A percentile compares a stretch with the other conserved stretches of the same genome.
phyloP scores from a whole-genome alignment of 1,140 invertebrate genomes.

The Hypsibius dujardini region DNA sequence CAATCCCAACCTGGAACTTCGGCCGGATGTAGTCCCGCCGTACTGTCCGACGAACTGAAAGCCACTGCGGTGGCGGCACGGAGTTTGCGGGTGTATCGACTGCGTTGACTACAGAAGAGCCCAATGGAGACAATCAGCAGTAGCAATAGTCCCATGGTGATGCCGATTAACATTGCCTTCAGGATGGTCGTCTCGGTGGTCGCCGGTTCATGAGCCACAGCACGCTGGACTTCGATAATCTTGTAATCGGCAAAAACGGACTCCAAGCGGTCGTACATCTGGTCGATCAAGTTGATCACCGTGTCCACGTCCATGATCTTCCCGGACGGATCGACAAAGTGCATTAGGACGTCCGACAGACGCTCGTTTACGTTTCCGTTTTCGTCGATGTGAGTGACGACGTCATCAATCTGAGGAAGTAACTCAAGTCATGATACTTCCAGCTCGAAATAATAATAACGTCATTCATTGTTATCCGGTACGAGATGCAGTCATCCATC shows the following conservation, averaged over 20 bases:
- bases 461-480: too few relatives aligned
- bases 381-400: slow-evolving; percentile 13
- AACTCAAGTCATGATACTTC: too few relatives aligned
- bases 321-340: slow-evolving; percentile 13
- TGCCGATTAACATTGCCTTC: not conserved
- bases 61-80: slow-evolving; percentile 6
- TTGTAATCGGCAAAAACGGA: not conserved
- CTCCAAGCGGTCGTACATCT: slow-evolving; percentile 11
- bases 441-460: too few relatives aligned
- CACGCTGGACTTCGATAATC: slow-evolving; percentile 14
- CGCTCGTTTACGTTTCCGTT: not conserved
- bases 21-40: slow-evolving; percentile 7
- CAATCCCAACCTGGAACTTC: too few relatives aligned
- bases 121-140: not conserved
- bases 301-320: slow-evolving; percentile 8
- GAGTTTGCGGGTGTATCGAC: slow-evolving; percentile 4
- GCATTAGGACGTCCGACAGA: slow-evolving; percentile 12
- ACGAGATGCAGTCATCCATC: too few relatives aligned
- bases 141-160: not conserved
- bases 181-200: slow-evolving; percentile 12
- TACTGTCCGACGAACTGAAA: slow-evolving; percentile 6
- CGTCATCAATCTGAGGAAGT: slow-evolving; percentile 15
- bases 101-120: not conserved
- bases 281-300: slow-evolving; percentile 7
- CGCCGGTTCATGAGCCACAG: not conserved